Conservation (phyloP, 1,140 invertebrate species). For the Ruditapes philippinarum region DNA sequence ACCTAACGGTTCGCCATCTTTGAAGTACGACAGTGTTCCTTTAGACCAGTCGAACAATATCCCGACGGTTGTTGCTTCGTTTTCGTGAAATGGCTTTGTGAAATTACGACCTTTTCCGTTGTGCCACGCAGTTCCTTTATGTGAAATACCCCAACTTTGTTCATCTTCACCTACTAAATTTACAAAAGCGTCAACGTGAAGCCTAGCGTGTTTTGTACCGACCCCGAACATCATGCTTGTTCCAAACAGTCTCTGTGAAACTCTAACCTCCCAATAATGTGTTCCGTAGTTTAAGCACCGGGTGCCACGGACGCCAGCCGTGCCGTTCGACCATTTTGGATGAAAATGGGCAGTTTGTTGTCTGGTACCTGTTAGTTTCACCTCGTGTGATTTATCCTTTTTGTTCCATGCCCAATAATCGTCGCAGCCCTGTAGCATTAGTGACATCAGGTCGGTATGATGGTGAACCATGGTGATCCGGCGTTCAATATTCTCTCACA, state of each 20-base stretch:
- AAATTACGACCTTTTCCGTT: slow-evolving; percentile 89
- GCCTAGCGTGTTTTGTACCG: slow-evolving; percentile 89
- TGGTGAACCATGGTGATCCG: slow-evolving; percentile 49
- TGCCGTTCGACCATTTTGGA: slow-evolving; percentile 92
- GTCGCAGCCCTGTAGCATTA: slow-evolving; percentile 87
- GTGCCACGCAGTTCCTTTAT: slow-evolving; percentile 92
- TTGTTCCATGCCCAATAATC: slow-evolving; percentile 91
- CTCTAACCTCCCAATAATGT: slow-evolving; percentile 91
- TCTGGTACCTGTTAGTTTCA: slow-evolving; percentile 88
- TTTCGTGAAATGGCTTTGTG: slow-evolving; percentile 91
- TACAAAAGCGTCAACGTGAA: slow-evolving; percentile 90
- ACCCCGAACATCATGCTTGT: slow-evolving; percentile 94
- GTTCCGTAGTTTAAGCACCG: slow-evolving; percentile 89
- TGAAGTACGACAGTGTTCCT: slow-evolving; percentile 92
- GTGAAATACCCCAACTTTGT: slow-evolving; percentile 91
- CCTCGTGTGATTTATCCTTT: slow-evolving; percentile 90
- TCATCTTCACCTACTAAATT: slow-evolving; percentile 92
- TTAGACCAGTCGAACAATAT: slow-evolving; percentile 90
- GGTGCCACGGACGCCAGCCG: slow-evolving; percentile 91
- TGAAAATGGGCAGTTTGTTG: slow-evolving; percentile 89
- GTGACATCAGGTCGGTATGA: slow-evolving; percentile 50
- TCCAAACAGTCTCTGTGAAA: slow-evolving; percentile 91
- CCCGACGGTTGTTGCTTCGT: slow-evolving; percentile 90
- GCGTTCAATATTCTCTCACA: neutral
- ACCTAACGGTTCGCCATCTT: slow-evolving; percentile 90